Conservation (phyloP, 2,797 vertebrate species). For the Silurus lanzhouensis region DNA sequence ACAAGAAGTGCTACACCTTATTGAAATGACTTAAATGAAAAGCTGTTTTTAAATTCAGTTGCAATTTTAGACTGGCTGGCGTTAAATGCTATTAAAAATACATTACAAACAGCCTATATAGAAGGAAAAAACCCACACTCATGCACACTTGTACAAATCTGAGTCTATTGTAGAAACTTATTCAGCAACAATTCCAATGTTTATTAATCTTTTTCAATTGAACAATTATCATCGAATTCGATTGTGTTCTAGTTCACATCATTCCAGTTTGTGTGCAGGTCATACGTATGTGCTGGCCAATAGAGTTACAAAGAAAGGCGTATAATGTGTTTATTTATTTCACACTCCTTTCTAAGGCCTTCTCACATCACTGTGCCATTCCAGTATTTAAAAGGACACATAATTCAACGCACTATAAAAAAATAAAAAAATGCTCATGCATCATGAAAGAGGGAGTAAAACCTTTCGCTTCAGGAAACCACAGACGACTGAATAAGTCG, state of each 20-base stretch:
- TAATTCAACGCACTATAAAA: neutral
- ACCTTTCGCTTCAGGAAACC: neutral
- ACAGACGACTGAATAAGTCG: neutral
- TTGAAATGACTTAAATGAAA: neutral
- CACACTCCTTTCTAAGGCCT: neutral
- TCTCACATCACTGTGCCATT: neutral
- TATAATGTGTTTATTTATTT: neutral
- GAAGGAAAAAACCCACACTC: no score
- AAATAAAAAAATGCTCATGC: neutral
- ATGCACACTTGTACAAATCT: no score
- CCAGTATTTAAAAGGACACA: neutral
- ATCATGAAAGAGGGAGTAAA: neutral
- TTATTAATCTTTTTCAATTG: neutral
- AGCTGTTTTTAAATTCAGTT: neutral
- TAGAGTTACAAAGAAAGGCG: neutral
- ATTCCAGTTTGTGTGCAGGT: neutral
- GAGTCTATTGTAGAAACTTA: neutral
- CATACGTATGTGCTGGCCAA: neutral
- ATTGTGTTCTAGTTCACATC: neutral
- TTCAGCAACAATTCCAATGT: neutral
- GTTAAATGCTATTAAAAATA: conserved; percentile 6
- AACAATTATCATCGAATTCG: neutral
- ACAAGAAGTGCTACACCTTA: neutral
- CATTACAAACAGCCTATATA: neutral
- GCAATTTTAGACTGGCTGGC: neutral